phyloP scores from a whole-genome alignment of 2,113 vertebrate genomes.

The Megaleporinus macrocephalus region DNA sequence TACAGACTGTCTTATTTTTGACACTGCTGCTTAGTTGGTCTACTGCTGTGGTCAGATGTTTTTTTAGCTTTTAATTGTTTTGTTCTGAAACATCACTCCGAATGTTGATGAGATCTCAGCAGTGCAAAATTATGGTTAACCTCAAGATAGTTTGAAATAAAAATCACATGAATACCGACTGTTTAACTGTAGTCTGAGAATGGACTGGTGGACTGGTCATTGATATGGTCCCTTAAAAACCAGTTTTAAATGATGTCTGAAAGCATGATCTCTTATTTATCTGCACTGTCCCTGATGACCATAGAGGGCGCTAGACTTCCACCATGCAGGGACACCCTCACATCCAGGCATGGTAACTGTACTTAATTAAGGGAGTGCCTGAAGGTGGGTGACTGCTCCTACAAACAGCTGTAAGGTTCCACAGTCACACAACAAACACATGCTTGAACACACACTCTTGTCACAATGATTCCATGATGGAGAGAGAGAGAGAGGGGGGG shows the following conservation, averaged over 20 bases:
- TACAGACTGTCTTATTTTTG: too few relatives aligned
- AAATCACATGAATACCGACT: too few relatives aligned
- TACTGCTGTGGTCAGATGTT: too few relatives aligned
- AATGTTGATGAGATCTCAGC: too few relatives aligned
- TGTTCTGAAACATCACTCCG: too few relatives aligned
- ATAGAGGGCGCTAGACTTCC: conserved; percentile 62
- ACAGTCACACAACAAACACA: conserved; percentile 13
- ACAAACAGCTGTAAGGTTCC: conserved; percentile 45
- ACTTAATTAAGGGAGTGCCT: conserved; percentile 41
- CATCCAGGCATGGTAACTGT: conserved; percentile 19
- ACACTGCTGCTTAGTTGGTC: too few relatives aligned
- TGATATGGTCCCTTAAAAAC: background rate
- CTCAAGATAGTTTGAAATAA: too few relatives aligned
- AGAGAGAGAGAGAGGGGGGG: background rate
- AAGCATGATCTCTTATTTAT: background rate
- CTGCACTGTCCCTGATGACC: conserved; percentile 30
- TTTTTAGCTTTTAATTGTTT: too few relatives aligned
- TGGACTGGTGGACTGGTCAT: background rate
- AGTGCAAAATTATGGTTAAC: too few relatives aligned
- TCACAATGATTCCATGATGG: background rate
- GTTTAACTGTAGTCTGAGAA: too few relatives aligned
- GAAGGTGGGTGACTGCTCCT: conserved; percentile 30
- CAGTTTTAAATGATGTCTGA: too few relatives aligned
- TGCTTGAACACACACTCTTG: background rate
- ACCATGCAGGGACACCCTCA: conserved; percentile 8